A percentile compares a stretch with the other conserved stretches of the same genome.
phyloP scores from a whole-genome alignment of 2,888 invertebrate species.

The Galerucella nymphaeae region DNA sequence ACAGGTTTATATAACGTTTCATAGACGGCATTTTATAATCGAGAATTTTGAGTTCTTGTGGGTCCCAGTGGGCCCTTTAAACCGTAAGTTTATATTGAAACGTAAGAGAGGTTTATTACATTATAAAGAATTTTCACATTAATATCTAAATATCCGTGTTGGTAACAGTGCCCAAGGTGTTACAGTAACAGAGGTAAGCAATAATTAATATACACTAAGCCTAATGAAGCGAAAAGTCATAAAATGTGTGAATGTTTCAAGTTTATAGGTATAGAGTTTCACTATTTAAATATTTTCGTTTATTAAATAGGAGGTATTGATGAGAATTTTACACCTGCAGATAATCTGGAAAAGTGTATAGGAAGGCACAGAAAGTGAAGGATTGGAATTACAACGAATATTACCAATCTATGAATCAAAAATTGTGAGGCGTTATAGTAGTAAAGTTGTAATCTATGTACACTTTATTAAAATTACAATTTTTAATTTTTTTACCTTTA shows the following conservation, averaged over 20 bases:
- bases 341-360: neutral
- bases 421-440: too few relatives aligned
- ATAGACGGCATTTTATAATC: too few relatives aligned
- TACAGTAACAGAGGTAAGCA: conserved; percentile 17
- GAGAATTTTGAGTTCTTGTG: too few relatives aligned
- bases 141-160: conserved; percentile 22
- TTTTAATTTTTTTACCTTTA: neutral
- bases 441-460: too few relatives aligned
- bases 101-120: conserved; percentile 24
- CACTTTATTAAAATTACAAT: too few relatives aligned
- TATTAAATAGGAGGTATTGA: neutral
- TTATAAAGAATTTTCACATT: conserved; percentile 23
- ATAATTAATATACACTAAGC: conserved; percentile 4
- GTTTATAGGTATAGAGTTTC: conserved; percentile 1
- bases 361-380: neutral
- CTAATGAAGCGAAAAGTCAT: conserved; percentile 25
- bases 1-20: too few relatives aligned
- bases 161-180: conserved; percentile 14
- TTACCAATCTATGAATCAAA: too few relatives aligned
- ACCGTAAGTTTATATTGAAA: conserved; percentile 8
- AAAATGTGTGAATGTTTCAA: conserved; percentile 16
- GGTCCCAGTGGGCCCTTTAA: neutral
- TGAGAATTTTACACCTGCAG: neutral
- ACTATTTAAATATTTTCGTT: conserved; percentile 4
- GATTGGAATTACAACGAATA: too few relatives aligned